Percentiles rank a stretch among this genome's conserved stretches.
These are phyloP conservation scores for Trissolcus basalis DNA, from an alignment of 1,140 invertebrate genomes.

Conservation along the genomic window DNA sequence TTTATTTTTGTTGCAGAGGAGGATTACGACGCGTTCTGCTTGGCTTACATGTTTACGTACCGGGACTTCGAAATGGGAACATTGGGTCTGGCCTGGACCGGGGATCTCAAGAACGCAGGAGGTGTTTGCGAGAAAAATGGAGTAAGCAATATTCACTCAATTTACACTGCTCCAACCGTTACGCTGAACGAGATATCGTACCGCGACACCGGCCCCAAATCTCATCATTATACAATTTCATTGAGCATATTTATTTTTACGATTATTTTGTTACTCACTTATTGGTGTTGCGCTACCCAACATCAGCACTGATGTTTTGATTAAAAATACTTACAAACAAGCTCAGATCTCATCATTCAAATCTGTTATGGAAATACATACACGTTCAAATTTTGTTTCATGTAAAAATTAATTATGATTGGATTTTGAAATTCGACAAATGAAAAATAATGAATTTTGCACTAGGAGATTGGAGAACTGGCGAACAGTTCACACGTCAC, in stretches of 20 bases:
- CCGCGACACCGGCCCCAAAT: conserved; percentile 24
- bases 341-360: too few species aligned
- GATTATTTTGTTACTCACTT: conserved; percentile 3
- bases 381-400: too few species aligned
- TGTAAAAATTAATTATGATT: too few species aligned
- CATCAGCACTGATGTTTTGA: too few species aligned
- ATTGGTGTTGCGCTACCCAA: too few species aligned
- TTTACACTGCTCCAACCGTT: conserved; percentile 24
- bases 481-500: conserved; percentile 34
- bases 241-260: conserved; percentile 20
- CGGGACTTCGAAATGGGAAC: conserved; percentile 99
- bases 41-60: conserved; percentile 99
- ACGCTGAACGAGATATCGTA: conserved; percentile 16
- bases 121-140: conserved; percentile 96
- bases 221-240: conserved; percentile 31
- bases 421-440: too few species aligned
- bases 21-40: conserved; percentile 98
- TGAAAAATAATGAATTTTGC: too few species aligned
- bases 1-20: conserved; percentile 83
- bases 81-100: conserved; percentile 97
- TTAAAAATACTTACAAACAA: too few species aligned
- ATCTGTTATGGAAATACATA: too few species aligned
- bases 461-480: conserved; percentile 39
- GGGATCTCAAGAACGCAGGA: conserved; percentile 94
- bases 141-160: conserved; percentile 76